A percentile compares a stretch with the other conserved stretches of the same genome.
Conservation (phyloP, 2,888 invertebrate species). For the Cataglyphis altisquamis region DNA sequence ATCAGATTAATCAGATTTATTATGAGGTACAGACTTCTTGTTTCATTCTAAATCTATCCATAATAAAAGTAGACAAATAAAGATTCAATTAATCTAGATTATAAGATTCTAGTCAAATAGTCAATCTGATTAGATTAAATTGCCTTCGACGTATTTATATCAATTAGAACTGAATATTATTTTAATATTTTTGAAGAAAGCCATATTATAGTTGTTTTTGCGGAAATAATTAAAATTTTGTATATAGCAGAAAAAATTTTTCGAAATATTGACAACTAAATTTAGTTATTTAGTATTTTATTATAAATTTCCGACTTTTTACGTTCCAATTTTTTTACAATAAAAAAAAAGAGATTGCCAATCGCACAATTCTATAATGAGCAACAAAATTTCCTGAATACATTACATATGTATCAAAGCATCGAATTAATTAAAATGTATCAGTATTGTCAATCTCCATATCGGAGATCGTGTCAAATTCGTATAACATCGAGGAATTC, state of each 20-base stretch:
- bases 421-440: conserved; percentile 14
- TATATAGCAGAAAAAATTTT: background rate
- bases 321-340: background rate
- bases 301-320: background rate
- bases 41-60: conserved; percentile 3
- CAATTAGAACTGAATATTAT: background rate
- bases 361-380: background rate
- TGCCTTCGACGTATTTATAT: background rate
- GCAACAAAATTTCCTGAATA: background rate
- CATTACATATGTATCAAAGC: background rate
- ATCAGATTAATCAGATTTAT: background rate
- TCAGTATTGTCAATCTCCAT: background rate
- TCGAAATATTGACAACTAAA: background rate
- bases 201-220: background rate
- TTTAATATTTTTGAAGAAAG: background rate
- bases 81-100: background rate
- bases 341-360: background rate
- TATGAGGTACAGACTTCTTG: conserved; percentile 23
- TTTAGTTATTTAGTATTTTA: background rate
- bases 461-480: background rate
- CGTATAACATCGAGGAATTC: conserved; percentile 8
- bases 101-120: background rate
- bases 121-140: background rate
- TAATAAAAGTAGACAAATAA: background rate
- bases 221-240: conserved; percentile 8